Evolutionary conservation across 2,797 vertebrate genomes (phyloP).

Genomic region (Monodelphis domestica): DNA sequence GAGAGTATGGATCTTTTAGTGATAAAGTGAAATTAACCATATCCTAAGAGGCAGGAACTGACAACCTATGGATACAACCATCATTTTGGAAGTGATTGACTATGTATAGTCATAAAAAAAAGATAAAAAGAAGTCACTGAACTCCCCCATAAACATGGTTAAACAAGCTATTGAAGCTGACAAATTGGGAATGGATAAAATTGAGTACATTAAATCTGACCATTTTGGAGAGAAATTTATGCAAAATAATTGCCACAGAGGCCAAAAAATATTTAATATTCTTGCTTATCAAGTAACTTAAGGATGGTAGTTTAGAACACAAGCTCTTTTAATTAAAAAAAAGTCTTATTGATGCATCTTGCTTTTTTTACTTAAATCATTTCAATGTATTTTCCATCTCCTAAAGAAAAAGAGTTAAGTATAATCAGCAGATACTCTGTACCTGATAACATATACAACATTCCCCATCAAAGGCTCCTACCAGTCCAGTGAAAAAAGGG

Average conservation of each 20-base stretch:
- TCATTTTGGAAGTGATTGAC: not conserved
- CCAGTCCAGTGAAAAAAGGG: not conserved
- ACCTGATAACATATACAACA: not conserved
- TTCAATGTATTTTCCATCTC: not conserved
- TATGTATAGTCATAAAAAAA: not conserved
- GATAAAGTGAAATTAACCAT: not conserved
- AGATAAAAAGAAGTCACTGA: not conserved
- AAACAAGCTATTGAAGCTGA: not conserved
- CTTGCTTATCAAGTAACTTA: not conserved
- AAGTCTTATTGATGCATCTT: not conserved
- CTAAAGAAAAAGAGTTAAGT: not conserved
- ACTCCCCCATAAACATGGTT: not conserved
- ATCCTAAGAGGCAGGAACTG: not conserved
- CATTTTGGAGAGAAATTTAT: not conserved
- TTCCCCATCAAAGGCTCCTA: not conserved
- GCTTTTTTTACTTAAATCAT: not conserved
- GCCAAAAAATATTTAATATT: not conserved
- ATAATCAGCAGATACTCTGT: not conserved
- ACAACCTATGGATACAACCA: not conserved
- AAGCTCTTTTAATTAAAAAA: not conserved
- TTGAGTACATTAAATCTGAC: not conserved
- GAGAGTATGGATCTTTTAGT: not conserved
- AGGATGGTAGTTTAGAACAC: not conserved
- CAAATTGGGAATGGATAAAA: not conserved
- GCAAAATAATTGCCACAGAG: not conserved